Evolutionary conservation across 2,797 vertebrate species (phyloP), one percentile per base, ranked within the genome.

Genomic region (Hippocampus kuda): DNA sequence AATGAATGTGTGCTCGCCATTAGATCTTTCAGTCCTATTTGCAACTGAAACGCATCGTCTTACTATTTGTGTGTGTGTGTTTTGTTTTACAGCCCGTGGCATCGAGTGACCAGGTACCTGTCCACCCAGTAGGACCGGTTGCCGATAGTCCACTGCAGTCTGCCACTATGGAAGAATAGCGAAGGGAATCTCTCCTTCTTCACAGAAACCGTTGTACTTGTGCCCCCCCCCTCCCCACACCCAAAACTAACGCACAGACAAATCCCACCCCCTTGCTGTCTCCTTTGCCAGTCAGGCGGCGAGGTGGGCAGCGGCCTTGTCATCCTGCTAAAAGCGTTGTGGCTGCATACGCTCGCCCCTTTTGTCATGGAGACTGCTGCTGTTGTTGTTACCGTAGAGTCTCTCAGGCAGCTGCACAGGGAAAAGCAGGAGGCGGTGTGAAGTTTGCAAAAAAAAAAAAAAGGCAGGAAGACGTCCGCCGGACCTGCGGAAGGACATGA

Each of bases 321-420:
- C 82, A 79, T 83, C 83, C 83, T 75, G 67, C 81, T 38, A 83
- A 66, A 80, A 81, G 70, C 75, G 70, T 53, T 71, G 72, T 75
- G 57, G 57, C 76, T 69, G 72, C 82, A 75, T 77, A 76, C 76
- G 79, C 70, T 77, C 38, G 13, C 13, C 59, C 60, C 76, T 77
- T 85, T 84, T 84, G 80, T 84, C 68, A 79, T 79, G 78, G 74
- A 64, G 68, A 72, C 75, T 72, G 75, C 83, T 42, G 76, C 73
- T 66, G 75, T 84, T 41, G 76, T 85, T 79, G 78, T 74, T 66
- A 68, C 51, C 2, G 83, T 76, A 77, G 79, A 77, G 80, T 84
- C 81, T 70, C 81, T 72, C 73, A 72, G 79, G 73, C 30, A 30
- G 30, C 30, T 30, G 30, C 81, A 80, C 74, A 80, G 82, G 73